A percentile compares a stretch with the other conserved stretches of the same genome.
These are phyloP conservation scores for Sebastes melanostomus DNA, from an alignment of 2,797 vertebrate species.

Conservation along the genomic window DNA sequence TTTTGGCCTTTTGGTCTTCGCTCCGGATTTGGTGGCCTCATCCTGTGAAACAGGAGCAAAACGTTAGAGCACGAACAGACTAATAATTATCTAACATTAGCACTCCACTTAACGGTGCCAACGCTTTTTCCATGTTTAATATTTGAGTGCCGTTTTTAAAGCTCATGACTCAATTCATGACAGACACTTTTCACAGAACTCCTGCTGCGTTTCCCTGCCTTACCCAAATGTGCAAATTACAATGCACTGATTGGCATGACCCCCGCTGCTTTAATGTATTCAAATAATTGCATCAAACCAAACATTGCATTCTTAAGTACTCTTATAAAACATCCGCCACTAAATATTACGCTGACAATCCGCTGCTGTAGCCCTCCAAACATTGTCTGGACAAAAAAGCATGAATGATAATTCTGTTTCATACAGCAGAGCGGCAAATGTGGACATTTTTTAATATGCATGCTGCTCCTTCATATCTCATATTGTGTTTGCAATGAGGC, in stretches of 20 bases:
- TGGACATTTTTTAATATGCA: not conserved
- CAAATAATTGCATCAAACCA: slow-evolving; percentile 57
- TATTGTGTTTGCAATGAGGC: not conserved
- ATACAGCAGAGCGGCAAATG: not conserved
- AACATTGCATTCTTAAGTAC: slow-evolving; percentile 42
- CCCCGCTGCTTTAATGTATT: slow-evolving; percentile 61
- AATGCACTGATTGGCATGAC: slow-evolving; percentile 58
- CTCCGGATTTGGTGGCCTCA: slow-evolving; percentile 72
- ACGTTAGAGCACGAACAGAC: slow-evolving; percentile 24
- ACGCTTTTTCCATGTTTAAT: slow-evolving; percentile 20
- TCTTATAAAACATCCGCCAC: slow-evolving; percentile 17
- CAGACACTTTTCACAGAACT: slow-evolving; percentile 22
- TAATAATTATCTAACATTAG: slow-evolving; percentile 48
- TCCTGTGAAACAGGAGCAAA: slow-evolving; percentile 73
- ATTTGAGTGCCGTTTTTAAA: slow-evolving; percentile 44
- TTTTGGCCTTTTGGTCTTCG: slow-evolving; percentile 77
- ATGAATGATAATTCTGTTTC: not conserved
- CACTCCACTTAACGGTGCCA: slow-evolving; percentile 19
- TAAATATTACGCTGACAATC: slow-evolving; percentile 24
- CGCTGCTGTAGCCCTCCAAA: not conserved
- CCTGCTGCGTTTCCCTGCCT: slow-evolving; percentile 44
- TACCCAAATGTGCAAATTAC: slow-evolving; percentile 53
- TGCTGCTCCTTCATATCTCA: not conserved
- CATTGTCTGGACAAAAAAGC: not conserved
- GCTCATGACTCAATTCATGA: slow-evolving; percentile 25